Evolutionary conservation across 1,140 invertebrate genomes (phyloP).

Genomic region (Trichogramma pretiosum): DNA sequence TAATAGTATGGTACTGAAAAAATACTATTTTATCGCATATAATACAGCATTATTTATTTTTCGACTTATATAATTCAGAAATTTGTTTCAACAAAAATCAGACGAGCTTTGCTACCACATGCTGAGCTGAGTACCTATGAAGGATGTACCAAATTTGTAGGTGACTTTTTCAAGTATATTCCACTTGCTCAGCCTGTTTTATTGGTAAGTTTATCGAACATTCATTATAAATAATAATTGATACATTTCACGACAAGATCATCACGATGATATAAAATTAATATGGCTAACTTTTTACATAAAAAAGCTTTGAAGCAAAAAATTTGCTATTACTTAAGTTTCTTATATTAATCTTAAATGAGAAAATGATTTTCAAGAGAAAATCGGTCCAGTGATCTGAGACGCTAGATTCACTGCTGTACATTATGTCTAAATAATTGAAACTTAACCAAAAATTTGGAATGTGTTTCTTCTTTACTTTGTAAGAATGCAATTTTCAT

Average conservation of each 20-base stretch:
- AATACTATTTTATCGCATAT: too few relatives aligned
- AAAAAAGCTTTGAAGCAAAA: too few relatives aligned
- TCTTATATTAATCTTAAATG: background rate
- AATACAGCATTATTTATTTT: too few relatives aligned
- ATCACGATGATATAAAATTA: too few relatives aligned
- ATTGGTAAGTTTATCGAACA: constrained; percentile 47
- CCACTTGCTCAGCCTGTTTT: constrained; percentile 47
- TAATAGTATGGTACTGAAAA: too few relatives aligned
- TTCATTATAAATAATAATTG: background rate
- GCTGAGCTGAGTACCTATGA: constrained; percentile 53
- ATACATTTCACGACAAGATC: background rate
- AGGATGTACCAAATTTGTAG: constrained; percentile 51
- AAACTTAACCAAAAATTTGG: too few relatives aligned
- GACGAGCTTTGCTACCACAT: constrained; percentile 53
- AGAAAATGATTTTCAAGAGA: background rate
- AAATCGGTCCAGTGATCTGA: background rate
- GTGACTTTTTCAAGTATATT: constrained; percentile 55
- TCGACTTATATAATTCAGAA: too few relatives aligned
- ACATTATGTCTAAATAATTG: too few relatives aligned
- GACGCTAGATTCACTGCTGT: too few relatives aligned
- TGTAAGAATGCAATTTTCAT: too few relatives aligned
- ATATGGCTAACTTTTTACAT: too few relatives aligned
- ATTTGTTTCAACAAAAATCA: constrained; percentile 62
- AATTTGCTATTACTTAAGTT: background rate
- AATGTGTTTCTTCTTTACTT: too few relatives aligned